These are phyloP conservation scores for Hyperoodon ampullatus DNA, from an alignment of 2,113 vertebrate genomes.

Conservation along the genomic window DNA sequence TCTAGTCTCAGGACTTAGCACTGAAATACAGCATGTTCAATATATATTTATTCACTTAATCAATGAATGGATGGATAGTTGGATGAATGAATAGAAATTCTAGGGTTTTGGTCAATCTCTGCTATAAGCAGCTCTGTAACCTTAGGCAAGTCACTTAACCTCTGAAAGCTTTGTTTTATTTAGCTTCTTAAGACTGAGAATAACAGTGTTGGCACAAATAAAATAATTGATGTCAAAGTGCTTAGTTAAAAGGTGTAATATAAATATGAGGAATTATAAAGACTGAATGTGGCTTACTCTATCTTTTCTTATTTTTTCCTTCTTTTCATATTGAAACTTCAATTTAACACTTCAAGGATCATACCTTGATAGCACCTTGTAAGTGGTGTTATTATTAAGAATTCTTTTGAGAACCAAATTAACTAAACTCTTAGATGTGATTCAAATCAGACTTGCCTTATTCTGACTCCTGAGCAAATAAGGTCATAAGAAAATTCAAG, in stretches of 20 bases:
- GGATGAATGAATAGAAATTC: neutral
- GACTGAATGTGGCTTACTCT: neutral
- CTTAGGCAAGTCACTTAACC: neutral
- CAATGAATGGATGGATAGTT: neutral
- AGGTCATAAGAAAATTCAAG: neutral
- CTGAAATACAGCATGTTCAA: neutral
- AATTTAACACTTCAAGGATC: constrained; percentile 58
- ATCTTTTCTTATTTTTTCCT: neutral
- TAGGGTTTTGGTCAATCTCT: neutral
- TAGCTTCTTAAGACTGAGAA: neutral
- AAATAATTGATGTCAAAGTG: neutral
- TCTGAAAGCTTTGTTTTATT: neutral
- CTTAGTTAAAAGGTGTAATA: neutral
- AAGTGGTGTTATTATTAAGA: constrained; percentile 55
- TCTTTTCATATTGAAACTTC: constrained; percentile 41
- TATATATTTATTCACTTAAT: neutral
- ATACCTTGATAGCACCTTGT: constrained; percentile 40
- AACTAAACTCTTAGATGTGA: constrained; percentile 43
- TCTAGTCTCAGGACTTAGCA: neutral
- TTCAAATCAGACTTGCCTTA: constrained; percentile 13
- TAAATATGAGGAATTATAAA: constrained; percentile 5
- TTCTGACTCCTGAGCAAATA: constrained; percentile 43
- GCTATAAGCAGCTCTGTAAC: neutral
- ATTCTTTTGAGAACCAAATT: constrained; percentile 67
- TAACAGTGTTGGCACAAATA: neutral